These are phyloP conservation scores for Ctenopoma multispine DNA, from an alignment of 2,797 vertebrate species.

Conservation along the genomic window DNA sequence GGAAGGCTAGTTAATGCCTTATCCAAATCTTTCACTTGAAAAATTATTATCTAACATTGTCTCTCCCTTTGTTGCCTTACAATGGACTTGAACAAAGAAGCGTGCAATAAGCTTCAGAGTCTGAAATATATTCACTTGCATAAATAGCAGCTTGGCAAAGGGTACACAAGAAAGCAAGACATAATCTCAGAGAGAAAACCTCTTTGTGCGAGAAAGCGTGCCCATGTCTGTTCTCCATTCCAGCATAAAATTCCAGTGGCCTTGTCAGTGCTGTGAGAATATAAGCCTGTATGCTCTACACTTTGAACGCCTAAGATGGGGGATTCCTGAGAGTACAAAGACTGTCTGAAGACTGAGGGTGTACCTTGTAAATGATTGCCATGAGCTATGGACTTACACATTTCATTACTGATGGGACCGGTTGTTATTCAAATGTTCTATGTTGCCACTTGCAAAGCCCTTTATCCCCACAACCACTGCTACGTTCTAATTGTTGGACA, in stretches of 20 bases:
- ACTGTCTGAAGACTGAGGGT: conserved; percentile 4
- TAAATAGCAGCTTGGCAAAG: conserved; percentile 59
- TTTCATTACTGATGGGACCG: conserved; percentile 8
- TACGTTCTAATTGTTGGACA: not conserved
- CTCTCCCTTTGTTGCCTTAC: conserved; percentile 47
- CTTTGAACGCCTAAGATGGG: conserved; percentile 31
- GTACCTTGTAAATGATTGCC: conserved; percentile 26
- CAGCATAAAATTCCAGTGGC: conserved; percentile 15
- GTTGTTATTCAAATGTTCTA: conserved; percentile 6
- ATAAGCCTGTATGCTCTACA: conserved; percentile 20
- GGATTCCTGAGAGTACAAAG: conserved; percentile 30
- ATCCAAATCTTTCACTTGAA: conserved; percentile 21
- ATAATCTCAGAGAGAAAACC: conserved; percentile 65
- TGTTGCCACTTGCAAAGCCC: conserved; percentile 26
- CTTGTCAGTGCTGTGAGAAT: conserved; percentile 39
- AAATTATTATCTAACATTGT: conserved; percentile 15
- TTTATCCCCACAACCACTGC: conserved; percentile 7
- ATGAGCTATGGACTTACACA: conserved; percentile 22
- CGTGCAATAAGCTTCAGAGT: conserved; percentile 37
- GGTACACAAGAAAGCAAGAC: conserved; percentile 53
- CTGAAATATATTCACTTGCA: conserved; percentile 56
- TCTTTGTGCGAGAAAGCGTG: conserved; percentile 41
- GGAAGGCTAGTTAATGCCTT: not conserved
- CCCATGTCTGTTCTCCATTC: conserved; percentile 16
- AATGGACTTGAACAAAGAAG: conserved; percentile 50